Conservation (phyloP, 2,888 invertebrate genomes). For the Allolobophora icterica region DNA sequence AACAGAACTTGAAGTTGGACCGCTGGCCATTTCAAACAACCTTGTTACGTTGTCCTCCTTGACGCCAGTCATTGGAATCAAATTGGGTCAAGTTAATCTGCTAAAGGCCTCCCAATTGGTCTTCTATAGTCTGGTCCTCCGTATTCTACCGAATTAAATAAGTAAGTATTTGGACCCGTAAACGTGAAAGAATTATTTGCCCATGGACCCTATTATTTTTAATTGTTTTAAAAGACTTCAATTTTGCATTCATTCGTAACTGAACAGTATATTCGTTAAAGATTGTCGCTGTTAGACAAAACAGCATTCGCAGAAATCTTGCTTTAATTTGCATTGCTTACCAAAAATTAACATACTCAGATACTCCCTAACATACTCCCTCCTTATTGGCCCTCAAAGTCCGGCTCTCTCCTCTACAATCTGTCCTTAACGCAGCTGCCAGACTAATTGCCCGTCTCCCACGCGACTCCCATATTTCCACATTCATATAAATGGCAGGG, state of each 20-base stretch:
- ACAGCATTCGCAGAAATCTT: too few relatives aligned
- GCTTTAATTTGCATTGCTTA: too few relatives aligned
- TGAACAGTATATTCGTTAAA: not conserved
- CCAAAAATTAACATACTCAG: too few relatives aligned
- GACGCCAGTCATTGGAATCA: not conserved
- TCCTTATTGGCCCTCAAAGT: too few relatives aligned
- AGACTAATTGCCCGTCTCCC: too few relatives aligned
- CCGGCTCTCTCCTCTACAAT: too few relatives aligned
- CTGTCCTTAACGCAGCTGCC: too few relatives aligned
- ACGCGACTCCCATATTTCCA: too few relatives aligned
- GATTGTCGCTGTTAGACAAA: not conserved
- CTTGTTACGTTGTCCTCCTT: not conserved
- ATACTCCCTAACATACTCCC: too few relatives aligned
- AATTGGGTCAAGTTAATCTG: constrained; percentile 17
- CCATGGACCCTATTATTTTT: too few relatives aligned
- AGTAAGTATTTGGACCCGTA: not conserved
- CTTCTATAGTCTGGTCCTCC: not conserved
- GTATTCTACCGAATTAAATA: not conserved
- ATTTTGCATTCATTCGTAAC: not conserved
- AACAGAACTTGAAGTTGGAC: not conserved
- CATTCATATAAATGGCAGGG: too few relatives aligned
- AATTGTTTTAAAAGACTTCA: not conserved
- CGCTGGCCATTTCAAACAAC: not conserved
- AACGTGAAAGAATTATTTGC: too few relatives aligned
- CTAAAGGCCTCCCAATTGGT: not conserved